Base-by-base conservation (phyloP, 2,113 vertebrate species). In the Corythaixoides concolor region DNA sequence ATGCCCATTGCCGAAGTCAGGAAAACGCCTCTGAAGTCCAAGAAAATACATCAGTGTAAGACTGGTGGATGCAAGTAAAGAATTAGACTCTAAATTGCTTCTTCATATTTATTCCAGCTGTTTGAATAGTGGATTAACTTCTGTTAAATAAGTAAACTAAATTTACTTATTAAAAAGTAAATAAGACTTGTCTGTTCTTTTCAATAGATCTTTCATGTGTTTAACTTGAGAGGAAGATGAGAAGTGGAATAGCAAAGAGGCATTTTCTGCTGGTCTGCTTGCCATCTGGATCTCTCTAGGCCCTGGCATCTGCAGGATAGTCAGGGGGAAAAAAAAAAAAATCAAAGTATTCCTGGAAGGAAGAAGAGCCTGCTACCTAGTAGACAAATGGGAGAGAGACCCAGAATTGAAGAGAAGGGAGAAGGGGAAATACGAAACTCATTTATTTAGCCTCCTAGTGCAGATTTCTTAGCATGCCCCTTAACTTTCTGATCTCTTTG, bases 361-460 rank as follows among this genome's bases (percentile, higher is more conserved):
- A 86, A 93, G 90, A 97, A 93, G 97, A 97, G 72, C 56, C 85
- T 88, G 75, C 94, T 97, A 97, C 97, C 97, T 97, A 97, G 89
- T 80, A 98, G 97, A 97, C 85, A 70, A 97, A 97, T 67, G 89
- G 91, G 94, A 98, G 95, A 97, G 85, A 97, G 91, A 97, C 95
- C 37, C 22, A 3, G 94, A 97, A 96, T 35, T 95, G 95, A 97
- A 87, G 95, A 92, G 92, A 94, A 96, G 60, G 94, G 87, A 97
- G 91, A 98, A 90, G 90, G 41, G 63, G 91, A 96, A 97, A 96
- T 81, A 55, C 96, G 93, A 93, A 97, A 96, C 96, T 97, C 97
- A 97, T 98, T 98, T 98, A 95, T 97, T 98, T 97, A 98, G 94
- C 89, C 94, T 97, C 93, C 87, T 96, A 94, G 90, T 97, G 94